A percentile compares a stretch with the other conserved stretches of the same genome.
Conservation (phyloP, 2,113 vertebrate species). For the Oryzias melastigma region DNA sequence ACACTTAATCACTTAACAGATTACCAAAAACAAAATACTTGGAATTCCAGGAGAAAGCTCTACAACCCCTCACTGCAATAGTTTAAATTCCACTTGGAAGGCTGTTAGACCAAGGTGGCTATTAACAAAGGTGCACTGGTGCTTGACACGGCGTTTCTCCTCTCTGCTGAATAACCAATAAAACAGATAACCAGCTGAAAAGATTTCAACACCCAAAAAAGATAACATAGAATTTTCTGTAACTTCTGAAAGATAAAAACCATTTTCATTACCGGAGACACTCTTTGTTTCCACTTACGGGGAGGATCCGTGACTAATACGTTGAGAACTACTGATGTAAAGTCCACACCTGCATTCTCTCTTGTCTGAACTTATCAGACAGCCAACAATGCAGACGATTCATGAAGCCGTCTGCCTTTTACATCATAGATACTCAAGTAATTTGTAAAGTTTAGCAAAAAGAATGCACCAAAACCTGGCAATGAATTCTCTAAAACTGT, state of each 20-base stretch:
- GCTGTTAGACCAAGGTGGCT: conserved; percentile 41
- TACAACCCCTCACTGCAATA: conserved; percentile 48
- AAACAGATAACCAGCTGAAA: background rate
- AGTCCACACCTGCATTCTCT: conserved; percentile 23
- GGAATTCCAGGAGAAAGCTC: conserved; percentile 36
- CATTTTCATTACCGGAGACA: background rate
- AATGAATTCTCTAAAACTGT: conserved; percentile 38
- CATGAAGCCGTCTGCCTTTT: conserved; percentile 36
- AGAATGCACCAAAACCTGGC: conserved; percentile 39
- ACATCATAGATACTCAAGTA: conserved; percentile 37
- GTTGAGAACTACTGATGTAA: conserved; percentile 31
- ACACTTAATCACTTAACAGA: background rate
- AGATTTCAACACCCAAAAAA: background rate
- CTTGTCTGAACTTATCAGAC: conserved; percentile 31
- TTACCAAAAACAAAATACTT: conserved; percentile 34
- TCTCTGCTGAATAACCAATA: conserved; percentile 32
- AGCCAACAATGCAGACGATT: conserved; percentile 35
- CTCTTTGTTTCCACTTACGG: background rate
- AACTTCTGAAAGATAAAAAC: background rate
- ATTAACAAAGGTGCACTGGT: conserved; percentile 55
- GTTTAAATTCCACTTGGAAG: conserved; percentile 58
- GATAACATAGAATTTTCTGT: background rate
- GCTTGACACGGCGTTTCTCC: conserved; percentile 29
- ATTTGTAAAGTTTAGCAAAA: conserved; percentile 28
- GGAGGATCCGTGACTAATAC: conserved; percentile 48